Evolutionary conservation across 1,140 invertebrate species (phyloP), one percentile per base, ranked within the genome.

Genomic region (Lerema accius): DNA sequence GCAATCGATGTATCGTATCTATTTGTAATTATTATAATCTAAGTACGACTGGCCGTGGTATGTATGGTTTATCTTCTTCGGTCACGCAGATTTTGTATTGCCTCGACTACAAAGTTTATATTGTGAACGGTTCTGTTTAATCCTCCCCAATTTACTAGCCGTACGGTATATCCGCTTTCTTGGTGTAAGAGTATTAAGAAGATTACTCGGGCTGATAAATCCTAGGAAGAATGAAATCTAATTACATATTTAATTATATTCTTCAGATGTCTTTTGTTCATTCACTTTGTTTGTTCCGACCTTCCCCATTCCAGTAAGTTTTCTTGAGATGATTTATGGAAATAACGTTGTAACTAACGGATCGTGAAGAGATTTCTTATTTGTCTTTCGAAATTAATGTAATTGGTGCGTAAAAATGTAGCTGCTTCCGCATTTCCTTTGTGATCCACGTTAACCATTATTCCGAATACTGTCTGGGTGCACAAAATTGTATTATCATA

Each of bases 371-470:
- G 16, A 62, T 58, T 63, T 62, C 48, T 23, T 37, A 68, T 65
- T 71, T 65, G 37, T 65, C 62, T 68, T 68, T 46, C 50, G 23
- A 56, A 65, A 69, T 61, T 63, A 50, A 11, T 28, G 6, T 13
- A 28, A 56, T 28, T 56, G 40, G 53, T 45, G 26, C 42, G 15
- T 58, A 45, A 69, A 56, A 49, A 79, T 32, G 23, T 63, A 55
- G 65, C 50, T 58, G 48, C 70, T 76, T 74, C 63, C 50, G 67
- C 62, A 67, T 72, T 71, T 65, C 65, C 66, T 74, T 78, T 82
- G 58, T 84, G n/a, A n/a, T n/a, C n/a, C n/a, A n/a, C n/a, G n/a
- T n/a, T n/a, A n/a, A n/a, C n/a, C n/a, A n/a, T n/a, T n/a, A n/a
- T n/a, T n/a, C n/a, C n/a, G n/a, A n/a, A n/a, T n/a, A n/a, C n/a